Base-by-base conservation (phyloP, 2,797 vertebrate genomes). In the Dicrostonyx torquatus region DNA sequence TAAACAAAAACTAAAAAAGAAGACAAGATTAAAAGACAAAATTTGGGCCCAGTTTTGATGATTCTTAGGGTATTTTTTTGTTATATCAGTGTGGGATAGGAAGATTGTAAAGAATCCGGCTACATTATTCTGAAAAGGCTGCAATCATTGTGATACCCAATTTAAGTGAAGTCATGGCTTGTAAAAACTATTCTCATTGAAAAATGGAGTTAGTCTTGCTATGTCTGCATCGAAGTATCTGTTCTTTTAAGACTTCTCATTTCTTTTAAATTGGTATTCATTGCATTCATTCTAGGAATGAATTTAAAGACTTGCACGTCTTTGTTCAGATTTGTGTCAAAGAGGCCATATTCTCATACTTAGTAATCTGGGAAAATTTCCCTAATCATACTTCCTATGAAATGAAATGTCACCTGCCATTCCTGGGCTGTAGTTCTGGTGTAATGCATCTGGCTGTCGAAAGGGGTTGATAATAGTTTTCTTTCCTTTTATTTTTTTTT, bases 71-170 rank as follows among this genome's bases (percentile, higher is more conserved):
- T 53, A 34, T 92, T 90, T 96, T 96, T 88, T 62, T 94, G 7
- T 87, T 92, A 78, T 60, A 70, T 88, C 62, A 68, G 2, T 77
- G 37, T 92, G 66, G 92, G 93, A 77, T 29, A 66, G 84, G 79
- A 93, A 92, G n/a, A 79, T 37, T 87, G 87, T 91, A 13, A 94
- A 77, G 88, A 92, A 68, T 97, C 95, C 7, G 87, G 31, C 64
- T 93, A 83, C 77, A 66, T 95, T 76, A 17, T 60, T 73, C 62
- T 82, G 31, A 43, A 91, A 82, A 68, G 66, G 55, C 78, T 18
- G 48, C 40, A 43, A 34, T 62, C 89, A 50, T 34, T 34, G 82
- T 13, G 40, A 75, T 45, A 60, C 55, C 34, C 29, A 37, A 26
- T 89, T 92, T 91, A 92, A 82, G 26, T 89, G n/a, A 90, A 83